Base-by-base conservation (phyloP, 2,113 vertebrate species). In the Triplophysa rosa region DNA sequence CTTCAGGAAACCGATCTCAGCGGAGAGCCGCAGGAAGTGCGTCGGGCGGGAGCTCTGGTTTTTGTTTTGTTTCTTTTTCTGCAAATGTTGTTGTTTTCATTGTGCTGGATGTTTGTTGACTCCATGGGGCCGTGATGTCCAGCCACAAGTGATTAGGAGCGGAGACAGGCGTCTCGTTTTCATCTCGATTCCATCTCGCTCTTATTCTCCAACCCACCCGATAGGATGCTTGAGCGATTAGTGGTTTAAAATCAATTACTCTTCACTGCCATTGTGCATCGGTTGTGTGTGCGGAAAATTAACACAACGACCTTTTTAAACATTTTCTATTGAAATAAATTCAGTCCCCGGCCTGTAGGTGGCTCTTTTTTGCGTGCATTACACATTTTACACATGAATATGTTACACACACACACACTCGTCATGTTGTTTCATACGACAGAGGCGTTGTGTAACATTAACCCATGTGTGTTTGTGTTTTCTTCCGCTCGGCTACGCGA, bases 111-210 rank as follows among this genome's bases (percentile, higher is more conserved):
- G 69, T 78, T 85, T 86, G 83, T 26, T 52, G 61, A 40, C 65
- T 45, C 7, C 47, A 16, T 63, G 76, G 84, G 82, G 70, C 71
- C 79, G 64, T 19, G 19, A 54, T 72, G 79, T 83, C 78, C 78
- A 77, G 79, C 81, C 81, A 70, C 81, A 80, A 83, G 83, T 82
- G 79, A 86, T 84, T 86, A 83, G 72, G 52, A 70, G 49, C 72
- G 79, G 80, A 81, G 85, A 81, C 83, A 42, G 70, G 75, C 62
- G n/a, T 76, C 74, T 66, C 78, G 64, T 63, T 73, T 56, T 40
- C 49, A 56, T 54, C 49, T 70, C 68, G 1, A 8, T 29, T 54
- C 67, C 49, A 24, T 70, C 67, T 56, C 67, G 45, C 23, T 69
- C 23, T 69, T 29, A 10, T 52, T 52, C 49, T 56, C 54, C 33